Conservation (phyloP, 2,888 invertebrate genomes). For the Helicoverpa assulta region DNA sequence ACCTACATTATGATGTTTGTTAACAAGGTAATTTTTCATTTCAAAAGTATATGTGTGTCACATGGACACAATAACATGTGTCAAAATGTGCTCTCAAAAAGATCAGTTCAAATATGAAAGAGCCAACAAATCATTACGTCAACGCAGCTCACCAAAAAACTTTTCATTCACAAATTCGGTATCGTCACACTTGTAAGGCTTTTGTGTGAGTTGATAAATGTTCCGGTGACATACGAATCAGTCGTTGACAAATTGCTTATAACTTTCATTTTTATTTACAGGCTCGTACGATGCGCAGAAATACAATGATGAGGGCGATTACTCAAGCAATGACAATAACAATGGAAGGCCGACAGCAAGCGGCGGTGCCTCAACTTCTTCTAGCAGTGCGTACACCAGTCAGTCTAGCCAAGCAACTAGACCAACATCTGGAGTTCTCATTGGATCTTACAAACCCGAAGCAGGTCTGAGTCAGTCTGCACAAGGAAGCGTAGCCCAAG, state of each 20-base stretch:
- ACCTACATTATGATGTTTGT: neutral
- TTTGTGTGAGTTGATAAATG: constrained; percentile 83
- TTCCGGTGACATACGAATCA: constrained; percentile 71
- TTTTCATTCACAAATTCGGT: constrained; percentile 70
- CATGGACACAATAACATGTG: constrained; percentile 1
- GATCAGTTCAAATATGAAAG: constrained; percentile 25
- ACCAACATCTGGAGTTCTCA: constrained; percentile 34
- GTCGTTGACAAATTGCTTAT: constrained; percentile 82
- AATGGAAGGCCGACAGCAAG: constrained; percentile 74
- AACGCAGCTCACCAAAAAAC: constrained; percentile 51
- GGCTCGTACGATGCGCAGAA: constrained; percentile 86
- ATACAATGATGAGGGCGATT: constrained; percentile 83
- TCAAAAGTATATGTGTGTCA: neutral
- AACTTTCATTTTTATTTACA: constrained; percentile 89
- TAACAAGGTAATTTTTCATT: neutral
- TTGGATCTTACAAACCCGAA: constrained; percentile 34
- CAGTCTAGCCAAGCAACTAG: constrained; percentile 72
- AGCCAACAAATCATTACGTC: constrained; percentile 40
- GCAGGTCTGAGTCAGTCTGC: constrained; percentile 5
- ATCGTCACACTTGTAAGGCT: constrained; percentile 68
- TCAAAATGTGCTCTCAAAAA: constrained; percentile 33
- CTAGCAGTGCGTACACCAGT: constrained; percentile 73
- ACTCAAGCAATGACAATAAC: constrained; percentile 73
- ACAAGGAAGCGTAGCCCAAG: constrained; percentile 29
- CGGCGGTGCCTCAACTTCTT: constrained; percentile 69